These are phyloP conservation scores for Mongoloraphidia duomilia DNA, from an alignment of 2,888 invertebrate genomes.

Conservation along the genomic window DNA sequence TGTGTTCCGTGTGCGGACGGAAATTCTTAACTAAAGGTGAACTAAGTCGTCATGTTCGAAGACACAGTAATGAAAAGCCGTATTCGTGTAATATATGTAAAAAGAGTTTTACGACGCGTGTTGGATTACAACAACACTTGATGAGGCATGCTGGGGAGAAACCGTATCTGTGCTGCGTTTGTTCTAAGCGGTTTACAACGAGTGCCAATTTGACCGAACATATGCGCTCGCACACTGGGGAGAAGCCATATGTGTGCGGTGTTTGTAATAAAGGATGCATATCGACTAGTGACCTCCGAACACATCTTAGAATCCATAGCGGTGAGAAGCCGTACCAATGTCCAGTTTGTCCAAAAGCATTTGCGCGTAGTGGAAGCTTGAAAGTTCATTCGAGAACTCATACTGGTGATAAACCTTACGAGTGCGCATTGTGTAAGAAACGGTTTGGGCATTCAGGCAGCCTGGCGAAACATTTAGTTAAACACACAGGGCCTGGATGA, in stretches of 20 bases:
- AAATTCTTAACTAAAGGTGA: conserved; percentile 20
- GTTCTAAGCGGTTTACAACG: conserved; percentile 10
- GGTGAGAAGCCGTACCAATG: conserved; percentile 11
- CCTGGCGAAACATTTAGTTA: conserved; percentile 10
- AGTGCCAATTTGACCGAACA: conserved; percentile 11
- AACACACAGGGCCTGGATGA: conserved; percentile 4
- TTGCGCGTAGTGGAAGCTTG: conserved; percentile 10
- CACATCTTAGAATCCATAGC: conserved; percentile 12
- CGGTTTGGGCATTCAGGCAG: conserved; percentile 11
- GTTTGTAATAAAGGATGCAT: conserved; percentile 11
- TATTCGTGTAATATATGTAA: conserved; percentile 10
- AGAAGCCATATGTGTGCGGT: conserved; percentile 9
- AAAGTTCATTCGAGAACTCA: conserved; percentile 12
- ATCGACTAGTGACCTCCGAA: conserved; percentile 12
- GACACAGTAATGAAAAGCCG: conserved; percentile 10
- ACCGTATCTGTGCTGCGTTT: conserved; percentile 10
- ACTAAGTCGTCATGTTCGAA: conserved; percentile 8
- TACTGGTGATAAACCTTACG: conserved; percentile 11
- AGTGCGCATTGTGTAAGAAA: conserved; percentile 8
- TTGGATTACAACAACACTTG: conserved; percentile 10
- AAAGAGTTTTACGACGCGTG: conserved; percentile 10
- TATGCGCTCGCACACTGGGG: conserved; percentile 11
- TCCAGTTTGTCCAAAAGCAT: conserved; percentile 8
- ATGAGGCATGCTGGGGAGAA: conserved; percentile 11
- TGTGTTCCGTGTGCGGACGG: conserved; percentile 23